phyloP scores from a whole-genome alignment of 2,888 invertebrate species.

The Tigriopus californicus region DNA sequence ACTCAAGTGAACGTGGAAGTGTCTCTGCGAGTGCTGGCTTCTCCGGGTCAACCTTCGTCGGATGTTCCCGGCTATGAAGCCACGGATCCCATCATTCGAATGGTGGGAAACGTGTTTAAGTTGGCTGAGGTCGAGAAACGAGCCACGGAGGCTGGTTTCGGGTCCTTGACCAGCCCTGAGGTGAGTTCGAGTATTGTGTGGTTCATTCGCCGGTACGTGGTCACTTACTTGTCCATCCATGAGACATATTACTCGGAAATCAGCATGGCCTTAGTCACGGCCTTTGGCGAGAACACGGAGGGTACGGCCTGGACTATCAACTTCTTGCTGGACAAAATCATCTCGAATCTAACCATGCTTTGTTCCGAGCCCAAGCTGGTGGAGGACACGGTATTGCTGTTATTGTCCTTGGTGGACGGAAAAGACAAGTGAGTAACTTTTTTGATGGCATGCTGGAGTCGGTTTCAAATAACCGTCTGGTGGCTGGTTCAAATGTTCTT shows the following conservation, averaged over 20 bases:
- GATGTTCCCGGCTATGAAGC: conserved; percentile 22
- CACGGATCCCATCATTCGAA: conserved; percentile 41
- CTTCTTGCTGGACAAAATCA: conserved; percentile 44
- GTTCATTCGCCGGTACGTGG: conserved; percentile 57
- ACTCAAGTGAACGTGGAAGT: conserved; percentile 31
- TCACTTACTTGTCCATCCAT: conserved; percentile 46
- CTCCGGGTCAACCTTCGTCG: conserved; percentile 27
- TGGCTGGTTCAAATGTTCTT: conserved; percentile 20
- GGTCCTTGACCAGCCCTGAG: conserved; percentile 52
- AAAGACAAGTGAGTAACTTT: conserved; percentile 31
- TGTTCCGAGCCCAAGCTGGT: conserved; percentile 41
- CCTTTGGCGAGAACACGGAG: conserved; percentile 46
- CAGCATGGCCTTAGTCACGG: conserved; percentile 37
- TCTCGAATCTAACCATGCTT: conserved; percentile 41
- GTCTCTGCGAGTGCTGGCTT: conserved; percentile 33
- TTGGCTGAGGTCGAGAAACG: conserved; percentile 36
- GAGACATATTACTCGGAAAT: conserved; percentile 40
- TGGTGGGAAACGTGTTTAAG: conserved; percentile 6
- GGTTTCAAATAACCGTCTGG: not conserved
- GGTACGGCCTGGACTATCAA: conserved; percentile 42
- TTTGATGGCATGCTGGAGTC: not conserved
- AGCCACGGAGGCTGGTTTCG: conserved; percentile 45
- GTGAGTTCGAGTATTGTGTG: conserved; percentile 54
- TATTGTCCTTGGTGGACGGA: conserved; percentile 36
- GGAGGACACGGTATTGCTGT: conserved; percentile 41